Evolutionary conservation across 2,113 vertebrate species (phyloP), one percentile per base, ranked within the genome.

Genomic region (Oncorhynchus keta): DNA sequence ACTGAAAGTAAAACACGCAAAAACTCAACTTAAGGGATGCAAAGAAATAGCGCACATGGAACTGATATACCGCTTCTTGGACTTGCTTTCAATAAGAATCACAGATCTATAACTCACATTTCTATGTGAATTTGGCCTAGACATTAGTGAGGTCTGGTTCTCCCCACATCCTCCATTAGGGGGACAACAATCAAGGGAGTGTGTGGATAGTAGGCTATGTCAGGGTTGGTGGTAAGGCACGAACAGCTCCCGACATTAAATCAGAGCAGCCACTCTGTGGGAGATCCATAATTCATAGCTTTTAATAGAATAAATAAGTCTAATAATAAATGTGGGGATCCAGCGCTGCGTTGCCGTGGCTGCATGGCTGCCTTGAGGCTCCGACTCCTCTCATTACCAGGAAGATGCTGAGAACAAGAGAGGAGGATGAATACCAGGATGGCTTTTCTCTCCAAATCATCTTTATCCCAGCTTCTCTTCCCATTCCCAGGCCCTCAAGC

Each of bases 101-200:
- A 45, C 39, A 45, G 39, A 45, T 45, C 39, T 45, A 45, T 45
- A 45, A 45, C 9, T 11, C 39, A 45, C 39, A 11, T 45, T 45
- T 45, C 39, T 11, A 11, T 45, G 39, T 45, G 39, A 11, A 45
- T 45, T 45, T 45, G 39, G 76, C 66, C 75, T 26, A 67, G 69
- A 84, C 86, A 87, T 90, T 89, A 88, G 74, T 79, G 45, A 75
- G 77, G 78, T 45, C 71, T 72, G 76, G 79, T 74, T 77, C 55
- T 74, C 79, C 70, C 32, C 75, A 64, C 70, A 75, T 88, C 91
- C 88, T 55, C 16, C 51, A 90, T 92, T 91, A 93, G 81, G 84
- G 72, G 51, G 69, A 64, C 24, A 35, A 71, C 76, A 78, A 76
- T 32, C 71, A 82, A 79, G 59, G 16, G 30, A n/a, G 73, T 55